Conservation (phyloP, 1,140 invertebrate species). For the Ceratoteleas bidentatus region DNA sequence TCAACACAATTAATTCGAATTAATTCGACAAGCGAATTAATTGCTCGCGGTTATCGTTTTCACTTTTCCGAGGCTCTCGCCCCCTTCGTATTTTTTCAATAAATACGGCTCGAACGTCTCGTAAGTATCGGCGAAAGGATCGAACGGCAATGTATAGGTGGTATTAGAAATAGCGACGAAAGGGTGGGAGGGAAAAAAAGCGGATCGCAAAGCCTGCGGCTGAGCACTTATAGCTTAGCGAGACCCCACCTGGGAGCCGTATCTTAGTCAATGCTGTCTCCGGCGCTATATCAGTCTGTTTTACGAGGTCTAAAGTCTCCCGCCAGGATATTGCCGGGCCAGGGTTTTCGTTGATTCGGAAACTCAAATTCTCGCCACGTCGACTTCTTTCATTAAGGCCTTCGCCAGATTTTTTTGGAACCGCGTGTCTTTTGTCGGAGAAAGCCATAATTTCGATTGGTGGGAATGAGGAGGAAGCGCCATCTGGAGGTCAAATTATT, state of each 20-base stretch:
- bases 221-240: constrained; percentile 64
- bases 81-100: constrained; percentile 12
- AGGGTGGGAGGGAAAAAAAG: constrained; percentile 37
- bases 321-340: constrained; percentile 57
- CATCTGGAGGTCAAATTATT: too few relatives aligned
- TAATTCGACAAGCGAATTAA: too few relatives aligned
- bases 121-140: constrained; percentile 34
- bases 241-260: constrained; percentile 61
- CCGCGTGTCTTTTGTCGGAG: too few relatives aligned
- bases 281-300: constrained; percentile 66
- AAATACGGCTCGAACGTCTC: constrained; percentile 28
- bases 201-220: constrained; percentile 63
- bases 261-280: constrained; percentile 68
- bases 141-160: constrained; percentile 23
- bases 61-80: not conserved
- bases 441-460: too few relatives aligned
- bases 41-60: not conserved
- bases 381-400: constrained; percentile 27
- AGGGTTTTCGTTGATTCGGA: constrained; percentile 11
- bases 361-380: constrained; percentile 5
- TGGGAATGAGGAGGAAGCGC: too few relatives aligned
- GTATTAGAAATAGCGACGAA: constrained; percentile 56
- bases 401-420: not conserved
- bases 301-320: constrained; percentile 66
- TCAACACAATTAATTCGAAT: too few relatives aligned